A percentile compares a stretch with the other conserved stretches of the same genome.
phyloP scores from a whole-genome alignment of 2,113 vertebrate genomes.

The Semnornis frantzii region DNA sequence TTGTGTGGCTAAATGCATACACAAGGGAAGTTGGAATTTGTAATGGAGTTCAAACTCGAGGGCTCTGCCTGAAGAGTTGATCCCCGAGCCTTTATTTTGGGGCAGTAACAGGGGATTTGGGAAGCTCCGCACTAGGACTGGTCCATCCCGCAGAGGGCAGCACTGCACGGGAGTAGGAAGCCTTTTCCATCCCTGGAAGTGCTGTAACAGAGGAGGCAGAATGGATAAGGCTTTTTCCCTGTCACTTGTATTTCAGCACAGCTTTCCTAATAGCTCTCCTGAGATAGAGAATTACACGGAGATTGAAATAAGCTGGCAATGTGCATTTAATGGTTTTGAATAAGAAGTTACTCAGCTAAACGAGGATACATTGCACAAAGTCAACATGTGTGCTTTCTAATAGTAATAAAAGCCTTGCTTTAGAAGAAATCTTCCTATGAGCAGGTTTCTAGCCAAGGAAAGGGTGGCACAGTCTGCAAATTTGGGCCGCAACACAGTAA shows the following conservation, averaged over 20 bases:
- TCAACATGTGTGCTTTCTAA: not conserved
- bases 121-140: not conserved
- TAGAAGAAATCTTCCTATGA: not conserved
- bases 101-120: not conserved
- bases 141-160: not conserved
- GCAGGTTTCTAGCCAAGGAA: not conserved
- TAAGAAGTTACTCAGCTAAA: not conserved
- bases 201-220: not conserved
- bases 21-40: not conserved
- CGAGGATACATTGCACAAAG: not conserved
- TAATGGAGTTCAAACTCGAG: not conserved
- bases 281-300: not conserved
- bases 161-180: not conserved
- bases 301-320: not conserved
- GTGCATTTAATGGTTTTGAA: not conserved
- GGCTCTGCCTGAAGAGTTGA: not conserved
- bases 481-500: not conserved
- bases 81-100: not conserved
- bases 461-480: accelerated
- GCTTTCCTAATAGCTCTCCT: not conserved
- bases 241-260: not conserved
- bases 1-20: not conserved
- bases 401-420: not conserved
- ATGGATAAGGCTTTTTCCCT: not conserved
- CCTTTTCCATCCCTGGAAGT: not conserved